phyloP scores from a whole-genome alignment of 2,113 vertebrate genomes.

The Amblyopsis rosae region DNA sequence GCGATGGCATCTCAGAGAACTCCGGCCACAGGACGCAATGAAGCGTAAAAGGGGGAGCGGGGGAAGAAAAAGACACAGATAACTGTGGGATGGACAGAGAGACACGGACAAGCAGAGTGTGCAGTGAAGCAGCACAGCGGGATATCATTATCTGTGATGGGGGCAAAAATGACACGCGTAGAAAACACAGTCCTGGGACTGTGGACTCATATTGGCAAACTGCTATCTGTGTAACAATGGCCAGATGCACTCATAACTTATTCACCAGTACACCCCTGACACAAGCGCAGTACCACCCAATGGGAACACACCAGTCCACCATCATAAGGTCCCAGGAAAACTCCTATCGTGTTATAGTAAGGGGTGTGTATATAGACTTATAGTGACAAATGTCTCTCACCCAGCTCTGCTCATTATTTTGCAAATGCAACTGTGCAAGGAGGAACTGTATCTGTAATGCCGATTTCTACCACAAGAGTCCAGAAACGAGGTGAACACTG shows the following conservation, averaged over 20 bases:
- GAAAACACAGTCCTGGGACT: slow-evolving; percentile 20
- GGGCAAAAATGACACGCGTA: slow-evolving; percentile 48
- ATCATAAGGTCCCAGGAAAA: too few relatives aligned
- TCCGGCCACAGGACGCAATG: slow-evolving; percentile 46
- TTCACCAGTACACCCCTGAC: not conserved
- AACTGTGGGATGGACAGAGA: slow-evolving; percentile 19
- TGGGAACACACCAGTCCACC: too few relatives aligned
- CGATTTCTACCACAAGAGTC: too few relatives aligned
- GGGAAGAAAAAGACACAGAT: slow-evolving; percentile 39
- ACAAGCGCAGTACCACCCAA: too few relatives aligned
- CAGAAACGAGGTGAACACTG: slow-evolving; percentile 10
- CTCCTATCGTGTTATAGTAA: too few relatives aligned
- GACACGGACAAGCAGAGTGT: slow-evolving; percentile 17
- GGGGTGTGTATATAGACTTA: too few relatives aligned
- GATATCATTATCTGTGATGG: slow-evolving; percentile 48
- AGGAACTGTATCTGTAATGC: too few relatives aligned
- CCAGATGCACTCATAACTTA: slow-evolving; percentile 14
- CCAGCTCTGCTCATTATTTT: too few relatives aligned
- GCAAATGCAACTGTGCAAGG: not conserved
- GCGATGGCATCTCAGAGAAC: slow-evolving; percentile 58
- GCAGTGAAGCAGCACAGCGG: slow-evolving; percentile 35
- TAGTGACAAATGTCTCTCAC: too few relatives aligned
- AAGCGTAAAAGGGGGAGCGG: slow-evolving; percentile 51
- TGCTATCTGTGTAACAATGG: slow-evolving; percentile 27
- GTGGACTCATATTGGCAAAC: slow-evolving; percentile 53